phyloP scores from a whole-genome alignment of 1,140 invertebrate species.

The Trichonephila clavipes region DNA sequence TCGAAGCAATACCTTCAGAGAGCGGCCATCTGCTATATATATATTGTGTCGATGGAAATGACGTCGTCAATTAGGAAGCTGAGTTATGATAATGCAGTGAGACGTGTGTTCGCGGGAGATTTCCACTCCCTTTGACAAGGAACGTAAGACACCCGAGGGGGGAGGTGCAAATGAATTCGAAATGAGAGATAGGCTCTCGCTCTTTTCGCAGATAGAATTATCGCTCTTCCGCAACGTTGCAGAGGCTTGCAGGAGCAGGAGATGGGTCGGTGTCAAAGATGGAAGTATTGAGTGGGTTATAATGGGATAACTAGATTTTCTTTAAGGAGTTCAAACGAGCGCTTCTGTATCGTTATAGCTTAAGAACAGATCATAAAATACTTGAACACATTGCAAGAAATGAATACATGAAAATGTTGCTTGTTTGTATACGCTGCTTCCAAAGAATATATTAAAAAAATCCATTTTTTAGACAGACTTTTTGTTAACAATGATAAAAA shows the following conservation, averaged over 20 bases:
- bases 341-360: no score
- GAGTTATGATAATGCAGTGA: neutral
- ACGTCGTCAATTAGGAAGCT: neutral
- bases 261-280: neutral
- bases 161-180: slow-evolving; percentile 2
- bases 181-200: neutral
- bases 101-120: neutral
- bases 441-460: no score
- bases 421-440: no score
- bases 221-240: neutral
- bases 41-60: neutral
- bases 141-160: neutral
- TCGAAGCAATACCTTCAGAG: no score
- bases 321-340: no score
- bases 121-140: neutral
- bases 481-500: no score
- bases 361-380: no score
- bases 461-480: no score
- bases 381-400: no score
- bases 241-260: neutral
- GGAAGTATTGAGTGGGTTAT: no score
- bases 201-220: neutral
- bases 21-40: neutral
- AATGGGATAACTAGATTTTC: no score
- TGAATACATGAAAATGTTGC: no score